A percentile compares a stretch with the other conserved stretches of the same genome.
Evolutionary conservation across 2,888 invertebrate species (phyloP).

Genomic region (Orthosia gracilis): DNA sequence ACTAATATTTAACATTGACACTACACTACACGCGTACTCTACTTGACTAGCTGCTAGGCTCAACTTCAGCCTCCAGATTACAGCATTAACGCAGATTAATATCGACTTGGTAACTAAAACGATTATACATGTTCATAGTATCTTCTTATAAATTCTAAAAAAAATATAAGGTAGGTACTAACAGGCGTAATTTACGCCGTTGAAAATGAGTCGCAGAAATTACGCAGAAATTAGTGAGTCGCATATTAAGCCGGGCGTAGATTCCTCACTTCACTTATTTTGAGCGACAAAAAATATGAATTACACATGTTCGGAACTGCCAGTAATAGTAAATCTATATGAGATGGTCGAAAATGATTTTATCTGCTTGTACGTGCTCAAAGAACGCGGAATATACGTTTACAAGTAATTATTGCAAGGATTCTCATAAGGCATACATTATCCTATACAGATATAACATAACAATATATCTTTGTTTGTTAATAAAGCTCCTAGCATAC

Average conservation of each 20-base stretch:
- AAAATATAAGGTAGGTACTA: not conserved
- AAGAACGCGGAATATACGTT: slow-evolving; percentile 42
- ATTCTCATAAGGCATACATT: slow-evolving; percentile 58
- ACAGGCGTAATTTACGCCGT: not conserved
- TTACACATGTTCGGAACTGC: not conserved
- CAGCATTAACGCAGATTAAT: slow-evolving; percentile 45
- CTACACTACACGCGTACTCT: slow-evolving; percentile 52
- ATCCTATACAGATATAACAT: slow-evolving; percentile 59
- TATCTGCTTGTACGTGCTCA: slow-evolving; percentile 41
- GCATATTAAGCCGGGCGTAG: not conserved
- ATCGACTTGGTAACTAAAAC: slow-evolving; percentile 54
- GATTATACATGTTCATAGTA: slow-evolving; percentile 33
- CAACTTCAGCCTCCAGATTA: slow-evolving; percentile 52
- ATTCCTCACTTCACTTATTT: not conserved
- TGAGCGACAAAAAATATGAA: not conserved
- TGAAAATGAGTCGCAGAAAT: slow-evolving; percentile 3
- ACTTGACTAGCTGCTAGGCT: slow-evolving; percentile 73
- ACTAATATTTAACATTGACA: slow-evolving; percentile 46
- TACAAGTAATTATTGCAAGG: slow-evolving; percentile 59
- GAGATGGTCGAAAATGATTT: slow-evolving; percentile 4
- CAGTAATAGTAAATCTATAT: slow-evolving; percentile 1
- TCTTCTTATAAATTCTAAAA: slow-evolving; percentile 23
- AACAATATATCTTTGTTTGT: slow-evolving; percentile 65
- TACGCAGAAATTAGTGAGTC: not conserved
- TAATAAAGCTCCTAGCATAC: slow-evolving; percentile 72